These are phyloP conservation scores for Megalops atlanticus DNA, from an alignment of 2,113 vertebrate genomes.

Conservation along the genomic window DNA sequence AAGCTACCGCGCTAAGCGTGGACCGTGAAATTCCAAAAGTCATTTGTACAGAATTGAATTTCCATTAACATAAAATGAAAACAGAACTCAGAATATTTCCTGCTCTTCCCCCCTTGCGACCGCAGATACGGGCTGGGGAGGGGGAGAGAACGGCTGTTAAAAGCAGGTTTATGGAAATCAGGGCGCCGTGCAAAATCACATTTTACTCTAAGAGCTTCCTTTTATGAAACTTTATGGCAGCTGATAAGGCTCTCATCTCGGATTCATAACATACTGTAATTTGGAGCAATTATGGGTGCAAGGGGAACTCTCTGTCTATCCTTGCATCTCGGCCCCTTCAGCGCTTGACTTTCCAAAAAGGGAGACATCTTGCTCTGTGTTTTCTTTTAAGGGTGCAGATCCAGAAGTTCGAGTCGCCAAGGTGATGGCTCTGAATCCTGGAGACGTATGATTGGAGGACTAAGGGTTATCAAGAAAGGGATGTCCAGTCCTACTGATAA, in stretches of 20 bases:
- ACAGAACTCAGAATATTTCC: conserved; percentile 13
- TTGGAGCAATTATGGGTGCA: neutral
- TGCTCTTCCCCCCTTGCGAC: neutral
- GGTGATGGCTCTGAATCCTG: neutral
- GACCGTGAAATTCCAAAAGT: conserved; percentile 28
- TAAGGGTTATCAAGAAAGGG: no score
- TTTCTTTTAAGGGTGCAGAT: neutral
- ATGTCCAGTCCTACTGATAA: neutral
- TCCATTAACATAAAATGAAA: conserved; percentile 34
- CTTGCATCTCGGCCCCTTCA: neutral
- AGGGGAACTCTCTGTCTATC: neutral
- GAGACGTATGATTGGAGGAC: neutral
- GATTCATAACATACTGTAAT: neutral
- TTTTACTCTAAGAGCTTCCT: conserved; percentile 24
- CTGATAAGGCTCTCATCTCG: conserved; percentile 22
- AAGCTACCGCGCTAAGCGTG: conserved; percentile 31
- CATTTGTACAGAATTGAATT: conserved; percentile 29
- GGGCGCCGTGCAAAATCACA: conserved; percentile 10
- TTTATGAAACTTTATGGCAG: conserved; percentile 11
- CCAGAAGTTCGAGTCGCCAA: no score
- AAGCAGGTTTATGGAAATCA: conserved; percentile 31
- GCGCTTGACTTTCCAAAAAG: neutral
- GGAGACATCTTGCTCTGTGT: neutral
- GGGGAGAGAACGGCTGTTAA: neutral
- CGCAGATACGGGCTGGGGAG: neutral